These are phyloP conservation scores for Diplazon laetatorius DNA, from an alignment of 2,888 invertebrate genomes.

Conservation along the genomic window DNA sequence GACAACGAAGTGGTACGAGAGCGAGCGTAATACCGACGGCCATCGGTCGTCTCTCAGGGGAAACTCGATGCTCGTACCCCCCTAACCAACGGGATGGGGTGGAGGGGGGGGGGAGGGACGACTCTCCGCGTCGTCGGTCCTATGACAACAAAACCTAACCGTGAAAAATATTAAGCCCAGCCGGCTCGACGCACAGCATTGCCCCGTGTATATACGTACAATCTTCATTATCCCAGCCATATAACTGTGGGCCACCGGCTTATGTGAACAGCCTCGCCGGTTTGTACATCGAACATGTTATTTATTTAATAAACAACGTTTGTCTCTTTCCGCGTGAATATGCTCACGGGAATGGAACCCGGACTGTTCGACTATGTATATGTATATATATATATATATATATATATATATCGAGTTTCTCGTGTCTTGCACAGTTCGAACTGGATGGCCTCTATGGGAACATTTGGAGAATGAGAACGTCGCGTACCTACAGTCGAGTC, in stretches of 20 bases:
- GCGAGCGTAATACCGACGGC: no score
- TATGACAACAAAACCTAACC: constrained; percentile 79
- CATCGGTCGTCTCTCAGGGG: no score
- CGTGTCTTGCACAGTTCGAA: constrained; percentile 52
- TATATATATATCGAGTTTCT: no score
- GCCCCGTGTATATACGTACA: constrained; percentile 1
- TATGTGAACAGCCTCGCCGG: constrained; percentile 67
- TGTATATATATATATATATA: no score
- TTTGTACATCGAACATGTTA: constrained; percentile 80
- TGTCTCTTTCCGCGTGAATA: constrained; percentile 62
- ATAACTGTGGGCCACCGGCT: constrained; percentile 59
- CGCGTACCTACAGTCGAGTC: no score
- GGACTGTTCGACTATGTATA: constrained; percentile 46
- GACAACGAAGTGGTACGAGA: no score
- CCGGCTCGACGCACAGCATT: constrained; percentile 68
- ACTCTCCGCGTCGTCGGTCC: constrained; percentile 73
- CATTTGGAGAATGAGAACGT: no score
- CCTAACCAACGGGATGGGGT: constrained; percentile 69
- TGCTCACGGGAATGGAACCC: constrained; percentile 64
- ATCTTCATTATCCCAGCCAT: constrained; percentile 29
- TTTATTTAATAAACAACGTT: constrained; percentile 81
- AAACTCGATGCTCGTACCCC: constrained; percentile 60
- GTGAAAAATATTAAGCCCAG: constrained; percentile 79
- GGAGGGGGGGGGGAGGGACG: no score
- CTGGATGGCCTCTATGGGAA: constrained; percentile 35